Evolutionary conservation across 2,888 invertebrate species (phyloP).

Genomic region (Disparrhopalites patrizii): DNA sequence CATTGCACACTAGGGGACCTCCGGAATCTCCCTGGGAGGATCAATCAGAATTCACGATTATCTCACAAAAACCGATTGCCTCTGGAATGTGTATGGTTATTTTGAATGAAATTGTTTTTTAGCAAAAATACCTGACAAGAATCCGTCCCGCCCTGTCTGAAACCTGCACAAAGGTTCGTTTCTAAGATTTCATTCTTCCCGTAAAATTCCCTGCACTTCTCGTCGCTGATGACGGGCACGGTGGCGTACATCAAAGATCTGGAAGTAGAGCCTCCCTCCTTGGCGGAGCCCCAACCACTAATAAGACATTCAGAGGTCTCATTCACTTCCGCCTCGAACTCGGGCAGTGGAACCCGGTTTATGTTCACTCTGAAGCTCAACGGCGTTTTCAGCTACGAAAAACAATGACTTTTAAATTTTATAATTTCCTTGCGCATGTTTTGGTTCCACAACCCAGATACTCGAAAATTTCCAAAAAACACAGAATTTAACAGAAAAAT

Average conservation of each 20-base stretch:
- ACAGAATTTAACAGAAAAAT: too few species aligned
- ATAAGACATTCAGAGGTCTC: constrained; percentile 28
- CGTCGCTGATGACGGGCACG: constrained; percentile 42
- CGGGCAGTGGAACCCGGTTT: constrained; percentile 39
- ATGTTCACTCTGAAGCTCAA: constrained; percentile 37
- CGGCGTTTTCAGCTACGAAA: constrained; percentile 33
- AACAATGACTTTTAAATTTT: neutral
- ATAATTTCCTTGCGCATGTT: neutral
- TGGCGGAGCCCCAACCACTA: constrained; percentile 45
- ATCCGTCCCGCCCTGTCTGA: constrained; percentile 41
- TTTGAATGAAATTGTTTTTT: too few species aligned
- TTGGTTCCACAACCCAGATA: neutral
- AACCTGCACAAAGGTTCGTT: constrained; percentile 44
- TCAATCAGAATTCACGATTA: too few species aligned
- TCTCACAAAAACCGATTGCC: neutral
- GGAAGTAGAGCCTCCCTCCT: constrained; percentile 42
- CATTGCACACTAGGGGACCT: constrained; percentile 27
- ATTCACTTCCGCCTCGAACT: constrained; percentile 30
- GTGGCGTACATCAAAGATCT: constrained; percentile 43
- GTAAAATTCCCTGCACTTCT: constrained; percentile 41
- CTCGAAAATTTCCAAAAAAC: too few species aligned
- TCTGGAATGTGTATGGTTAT: neutral
- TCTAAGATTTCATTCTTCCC: constrained; percentile 45
- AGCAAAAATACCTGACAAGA: constrained; percentile 45
- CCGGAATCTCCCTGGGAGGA: constrained; percentile 27